phyloP scores from a whole-genome alignment of 2,888 invertebrate species.

The Syritta pipiens region DNA sequence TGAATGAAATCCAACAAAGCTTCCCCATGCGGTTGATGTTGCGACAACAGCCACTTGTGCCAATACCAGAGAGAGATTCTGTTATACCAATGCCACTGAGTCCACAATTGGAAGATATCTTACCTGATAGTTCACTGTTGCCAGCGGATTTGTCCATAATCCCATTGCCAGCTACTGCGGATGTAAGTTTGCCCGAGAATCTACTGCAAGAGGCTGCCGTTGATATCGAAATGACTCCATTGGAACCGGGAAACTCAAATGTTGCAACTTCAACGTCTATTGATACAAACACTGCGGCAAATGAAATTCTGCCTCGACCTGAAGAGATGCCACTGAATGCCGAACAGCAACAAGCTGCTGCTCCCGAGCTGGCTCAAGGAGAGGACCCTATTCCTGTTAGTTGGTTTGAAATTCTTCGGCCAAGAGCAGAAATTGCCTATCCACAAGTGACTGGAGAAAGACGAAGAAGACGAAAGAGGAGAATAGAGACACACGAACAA shows the following conservation, averaged over 20 bases:
- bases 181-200: neutral
- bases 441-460: neutral
- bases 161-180: neutral
- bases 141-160: neutral
- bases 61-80: constrained; percentile 48
- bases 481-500: neutral
- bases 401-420: constrained; percentile 52
- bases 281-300: no score
- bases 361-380: no score
- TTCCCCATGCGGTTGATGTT: constrained; percentile 6
- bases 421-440: constrained; percentile 24
- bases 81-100: neutral
- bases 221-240: constrained; percentile 21
- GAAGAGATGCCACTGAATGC: no score
- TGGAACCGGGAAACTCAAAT: no score
- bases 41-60: constrained; percentile 25
- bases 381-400: neutral
- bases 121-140: no score
- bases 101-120: neutral
- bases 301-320: no score
- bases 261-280: no score
- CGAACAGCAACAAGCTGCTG: no score
- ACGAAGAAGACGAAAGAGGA: constrained; percentile 10
- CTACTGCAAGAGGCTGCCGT: neutral
- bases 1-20: constrained; percentile 5